Conservation (phyloP, 2,888 invertebrate species). For the Phalera bucephala region DNA sequence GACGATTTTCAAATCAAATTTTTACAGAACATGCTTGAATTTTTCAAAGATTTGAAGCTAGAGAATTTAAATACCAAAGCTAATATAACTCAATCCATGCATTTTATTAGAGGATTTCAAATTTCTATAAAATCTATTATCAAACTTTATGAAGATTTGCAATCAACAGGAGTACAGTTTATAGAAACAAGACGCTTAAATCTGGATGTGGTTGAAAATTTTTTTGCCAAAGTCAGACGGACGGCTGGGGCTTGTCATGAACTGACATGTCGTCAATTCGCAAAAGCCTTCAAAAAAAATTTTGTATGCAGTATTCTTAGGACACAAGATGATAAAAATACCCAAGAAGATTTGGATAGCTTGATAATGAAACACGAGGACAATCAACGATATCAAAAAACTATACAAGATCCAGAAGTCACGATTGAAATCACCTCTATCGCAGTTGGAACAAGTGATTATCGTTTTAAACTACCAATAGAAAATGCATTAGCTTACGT, state of each 20-base stretch:
- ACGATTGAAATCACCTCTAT: conserved; percentile 1
- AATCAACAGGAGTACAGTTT: conserved; percentile 11
- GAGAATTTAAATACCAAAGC: conserved; percentile 4
- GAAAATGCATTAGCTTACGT: conserved; percentile 11
- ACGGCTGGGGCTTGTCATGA: conserved; percentile 10
- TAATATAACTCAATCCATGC: conserved; percentile 9
- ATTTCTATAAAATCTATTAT: conserved; percentile 18
- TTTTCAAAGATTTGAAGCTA: conserved; percentile 13
- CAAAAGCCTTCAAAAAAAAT: conserved; percentile 11
- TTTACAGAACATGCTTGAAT: conserved; percentile 13
- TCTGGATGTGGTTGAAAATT: conserved; percentile 11
- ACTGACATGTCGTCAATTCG: conserved; percentile 15
- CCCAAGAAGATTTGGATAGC: conserved; percentile 10
- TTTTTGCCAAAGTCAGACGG: conserved; percentile 17
- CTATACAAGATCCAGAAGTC: not conserved
- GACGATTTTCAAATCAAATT: conserved; percentile 10
- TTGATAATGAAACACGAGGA: conserved; percentile 9
- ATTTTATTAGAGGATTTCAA: conserved; percentile 18
- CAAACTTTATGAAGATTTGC: conserved; percentile 16
- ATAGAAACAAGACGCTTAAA: conserved; percentile 17
- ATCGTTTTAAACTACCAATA: conserved; percentile 12
- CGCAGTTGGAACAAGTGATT: conserved; percentile 11
- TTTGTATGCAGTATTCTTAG: conserved; percentile 5
- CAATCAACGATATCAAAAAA: conserved; percentile 5
- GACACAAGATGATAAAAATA: conserved; percentile 2